Evolutionary conservation across 1,140 invertebrate genomes (phyloP).

Genomic region (Drosophila tristis): DNA sequence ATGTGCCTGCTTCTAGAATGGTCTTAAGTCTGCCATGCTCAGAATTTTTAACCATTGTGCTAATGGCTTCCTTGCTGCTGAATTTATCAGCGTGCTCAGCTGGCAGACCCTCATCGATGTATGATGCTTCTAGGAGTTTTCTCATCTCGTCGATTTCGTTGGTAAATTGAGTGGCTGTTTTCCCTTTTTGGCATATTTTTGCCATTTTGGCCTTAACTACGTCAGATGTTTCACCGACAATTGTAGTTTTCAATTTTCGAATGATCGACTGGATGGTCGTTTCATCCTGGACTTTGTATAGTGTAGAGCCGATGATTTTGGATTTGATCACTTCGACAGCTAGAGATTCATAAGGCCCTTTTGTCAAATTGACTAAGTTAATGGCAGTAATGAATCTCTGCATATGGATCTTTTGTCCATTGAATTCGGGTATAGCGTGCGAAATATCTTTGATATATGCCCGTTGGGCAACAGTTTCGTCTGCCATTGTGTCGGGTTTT

Average conservation of each 20-base stretch:
- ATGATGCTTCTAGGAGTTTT: conserved; percentile 1
- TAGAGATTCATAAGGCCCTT: neutral
- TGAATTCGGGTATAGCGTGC: neutral
- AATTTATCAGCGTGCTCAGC: conserved; percentile 1
- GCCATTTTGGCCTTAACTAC: neutral
- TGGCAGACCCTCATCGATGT: conserved; percentile 1
- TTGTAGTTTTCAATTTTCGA: no score
- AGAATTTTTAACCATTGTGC: neutral
- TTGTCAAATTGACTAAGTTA: conserved; percentile 1
- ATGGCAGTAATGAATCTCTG: neutral
- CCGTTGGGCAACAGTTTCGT: conserved; percentile 2
- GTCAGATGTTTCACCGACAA: neutral
- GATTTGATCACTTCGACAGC: conserved; percentile 12
- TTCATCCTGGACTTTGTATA: no score
- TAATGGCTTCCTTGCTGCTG: neutral
- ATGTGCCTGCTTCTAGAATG: no score
- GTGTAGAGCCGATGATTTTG: neutral
- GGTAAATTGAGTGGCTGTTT: neutral
- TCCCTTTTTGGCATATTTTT: neutral
- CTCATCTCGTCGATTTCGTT: neutral
- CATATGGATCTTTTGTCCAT: conserved; percentile 3
- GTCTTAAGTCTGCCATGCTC: no score
- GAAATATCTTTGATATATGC: conserved; percentile 2
- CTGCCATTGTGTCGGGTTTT: neutral
- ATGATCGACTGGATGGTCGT: no score